Percentiles rank a stretch among this genome's conserved stretches.
phyloP scores from a whole-genome alignment of 2,888 invertebrate species.

The Clanis bilineata region DNA sequence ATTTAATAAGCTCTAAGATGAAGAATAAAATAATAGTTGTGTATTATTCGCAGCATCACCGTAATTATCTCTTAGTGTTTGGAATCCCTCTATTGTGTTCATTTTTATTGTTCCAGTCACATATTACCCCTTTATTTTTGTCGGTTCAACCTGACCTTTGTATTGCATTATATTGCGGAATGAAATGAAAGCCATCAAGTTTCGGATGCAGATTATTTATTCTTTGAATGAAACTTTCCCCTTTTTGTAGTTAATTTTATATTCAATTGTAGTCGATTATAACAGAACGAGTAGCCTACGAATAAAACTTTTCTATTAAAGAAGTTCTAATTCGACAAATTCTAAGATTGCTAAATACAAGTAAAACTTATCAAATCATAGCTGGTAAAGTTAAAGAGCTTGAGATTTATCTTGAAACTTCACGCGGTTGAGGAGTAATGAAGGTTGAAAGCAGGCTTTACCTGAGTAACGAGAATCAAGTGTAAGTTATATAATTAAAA shows the following conservation, averaged over 20 bases:
- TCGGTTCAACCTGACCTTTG: neutral
- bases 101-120: conserved; percentile 11
- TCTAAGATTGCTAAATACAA: conserved; percentile 7
- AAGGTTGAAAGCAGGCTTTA: neutral
- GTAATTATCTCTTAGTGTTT: conserved; percentile 15
- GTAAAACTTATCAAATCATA: conserved; percentile 9
- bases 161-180: neutral
- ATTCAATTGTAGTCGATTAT: neutral
- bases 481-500: neutral
- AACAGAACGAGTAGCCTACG: neutral
- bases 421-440: conserved; percentile 3
- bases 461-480: neutral
- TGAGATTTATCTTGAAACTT: conserved; percentile 4
- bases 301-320: neutral
- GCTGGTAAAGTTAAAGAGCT: conserved; percentile 4
- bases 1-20: conserved; percentile 42
- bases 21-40: conserved; percentile 11
- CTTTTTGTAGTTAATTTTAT: neutral
- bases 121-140: conserved; percentile 1
- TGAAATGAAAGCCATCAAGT: neutral
- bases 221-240: neutral
- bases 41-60: conserved; percentile 7
- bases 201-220: neutral
- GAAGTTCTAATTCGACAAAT: neutral
- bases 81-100: neutral